Conservation (phyloP, 2,113 vertebrate genomes). For the Bettongia penicillata region DNA sequence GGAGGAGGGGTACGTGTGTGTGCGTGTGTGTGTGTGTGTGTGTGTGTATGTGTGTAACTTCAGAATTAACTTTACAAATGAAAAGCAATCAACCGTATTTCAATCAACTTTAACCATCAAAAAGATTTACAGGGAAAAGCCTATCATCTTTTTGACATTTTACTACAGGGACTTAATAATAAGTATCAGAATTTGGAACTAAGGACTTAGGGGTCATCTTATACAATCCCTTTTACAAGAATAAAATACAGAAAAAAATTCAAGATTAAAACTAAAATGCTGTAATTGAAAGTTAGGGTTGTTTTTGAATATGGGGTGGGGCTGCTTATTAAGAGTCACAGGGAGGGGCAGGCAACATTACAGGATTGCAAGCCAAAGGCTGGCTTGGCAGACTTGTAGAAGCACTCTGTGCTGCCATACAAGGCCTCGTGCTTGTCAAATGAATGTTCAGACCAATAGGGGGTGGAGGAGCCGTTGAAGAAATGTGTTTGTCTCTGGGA, state of each 20-base stretch:
- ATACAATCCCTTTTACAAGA: background rate
- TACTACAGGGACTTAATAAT: background rate
- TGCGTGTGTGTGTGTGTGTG: too few species aligned
- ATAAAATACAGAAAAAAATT: background rate
- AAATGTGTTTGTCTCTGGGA: background rate
- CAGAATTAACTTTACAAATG: background rate
- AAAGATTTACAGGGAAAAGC: too few species aligned
- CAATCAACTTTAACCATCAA: too few species aligned
- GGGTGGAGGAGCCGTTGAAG: slow-evolving; percentile 34
- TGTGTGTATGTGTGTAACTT: background rate
- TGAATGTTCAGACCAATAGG: accelerated
- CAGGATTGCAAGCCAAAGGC: background rate
- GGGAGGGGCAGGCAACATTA: background rate
- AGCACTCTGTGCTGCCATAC: accelerated
- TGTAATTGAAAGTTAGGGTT: accelerated
- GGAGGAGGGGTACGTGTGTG: too few species aligned
- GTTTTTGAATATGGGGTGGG: background rate
- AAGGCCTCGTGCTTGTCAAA: background rate
- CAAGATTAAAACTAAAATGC: background rate
- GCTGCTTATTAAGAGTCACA: background rate
- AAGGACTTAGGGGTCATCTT: background rate
- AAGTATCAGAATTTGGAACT: background rate
- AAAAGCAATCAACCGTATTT: background rate
- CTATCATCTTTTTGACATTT: background rate
- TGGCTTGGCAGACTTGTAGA: background rate